Evolutionary conservation across 2,888 invertebrate genomes (phyloP).

Genomic region (Lydus trimaculatus): DNA sequence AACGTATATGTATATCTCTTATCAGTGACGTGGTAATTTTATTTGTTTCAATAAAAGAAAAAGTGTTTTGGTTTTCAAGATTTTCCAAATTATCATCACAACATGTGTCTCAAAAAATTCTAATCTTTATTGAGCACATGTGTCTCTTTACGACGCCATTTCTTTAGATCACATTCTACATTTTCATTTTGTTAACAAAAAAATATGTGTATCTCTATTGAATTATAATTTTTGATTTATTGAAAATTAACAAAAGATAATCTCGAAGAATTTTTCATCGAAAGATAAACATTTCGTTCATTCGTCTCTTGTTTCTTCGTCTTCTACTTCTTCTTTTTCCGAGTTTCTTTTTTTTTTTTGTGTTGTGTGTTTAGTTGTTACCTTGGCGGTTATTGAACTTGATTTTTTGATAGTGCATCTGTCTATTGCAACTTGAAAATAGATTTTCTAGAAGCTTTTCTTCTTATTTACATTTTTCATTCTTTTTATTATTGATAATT

Average conservation of each 20-base stretch:
- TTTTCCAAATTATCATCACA: neutral
- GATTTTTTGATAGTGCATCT: constrained; percentile 28
- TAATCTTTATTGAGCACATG: constrained; percentile 16
- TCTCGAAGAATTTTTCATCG: constrained; percentile 3
- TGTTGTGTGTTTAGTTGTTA: constrained; percentile 11
- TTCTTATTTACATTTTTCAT: neutral
- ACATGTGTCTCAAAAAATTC: constrained; percentile 17
- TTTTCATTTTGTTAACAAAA: neutral
- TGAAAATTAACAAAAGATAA: neutral
- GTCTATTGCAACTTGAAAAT: constrained; percentile 20
- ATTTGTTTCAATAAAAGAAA: constrained; percentile 16
- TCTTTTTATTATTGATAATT: neutral
- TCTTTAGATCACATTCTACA: no score
- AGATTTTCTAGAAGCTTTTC: neutral
- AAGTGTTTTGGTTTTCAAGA: neutral
- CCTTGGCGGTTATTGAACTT: constrained; percentile 49
- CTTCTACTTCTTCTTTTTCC: no score
- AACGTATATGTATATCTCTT: constrained; percentile 10
- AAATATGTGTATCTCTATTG: neutral
- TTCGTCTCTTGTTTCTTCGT: neutral
- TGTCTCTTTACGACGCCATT: neutral
- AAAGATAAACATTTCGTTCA: constrained; percentile 5
- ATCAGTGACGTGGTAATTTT: constrained; percentile 20
- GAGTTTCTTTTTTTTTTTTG: no score
- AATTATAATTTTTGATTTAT: neutral